phyloP scores from a whole-genome alignment of 2,113 vertebrate genomes.

The rabbit (Oryctolagus cuniculus) region DNA sequence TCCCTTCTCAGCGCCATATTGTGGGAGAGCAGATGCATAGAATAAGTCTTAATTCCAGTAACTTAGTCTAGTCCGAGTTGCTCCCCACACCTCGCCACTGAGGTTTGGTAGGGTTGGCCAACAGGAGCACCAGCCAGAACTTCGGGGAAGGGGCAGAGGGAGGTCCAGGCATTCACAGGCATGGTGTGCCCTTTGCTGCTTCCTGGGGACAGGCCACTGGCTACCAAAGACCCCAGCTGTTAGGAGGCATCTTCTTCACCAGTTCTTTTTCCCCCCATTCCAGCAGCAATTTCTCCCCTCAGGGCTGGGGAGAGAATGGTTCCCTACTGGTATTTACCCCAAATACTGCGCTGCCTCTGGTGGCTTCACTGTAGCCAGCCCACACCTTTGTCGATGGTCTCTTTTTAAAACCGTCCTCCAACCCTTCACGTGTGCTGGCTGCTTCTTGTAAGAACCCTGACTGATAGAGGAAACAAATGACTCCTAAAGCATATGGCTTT shows the following conservation, averaged over 20 bases:
- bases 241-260: neutral
- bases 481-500: slow-evolving; percentile 38
- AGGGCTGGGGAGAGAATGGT: neutral
- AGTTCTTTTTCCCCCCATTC: neutral
- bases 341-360: neutral
- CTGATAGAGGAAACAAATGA: slow-evolving; percentile 56
- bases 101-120: neutral
- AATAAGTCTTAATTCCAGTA: too few species aligned
- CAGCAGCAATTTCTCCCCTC: neutral
- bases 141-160: neutral
- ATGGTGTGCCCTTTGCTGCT: neutral
- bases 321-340: neutral
- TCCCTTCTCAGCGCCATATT: too few species aligned
- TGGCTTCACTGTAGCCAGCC: neutral
- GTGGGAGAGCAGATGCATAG: too few species aligned
- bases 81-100: neutral
- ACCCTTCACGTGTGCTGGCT: slow-evolving; percentile 21
- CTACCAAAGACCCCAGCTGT: neutral
- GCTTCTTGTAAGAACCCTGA: slow-evolving; percentile 35
- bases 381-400: neutral
- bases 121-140: neutral
- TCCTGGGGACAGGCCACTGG: neutral
- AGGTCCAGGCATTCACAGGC: neutral
- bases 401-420: neutral
- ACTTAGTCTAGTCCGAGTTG: too few species aligned